Evolutionary conservation across 2,113 vertebrate genomes (phyloP).

Genomic region (Progne subis): DNA sequence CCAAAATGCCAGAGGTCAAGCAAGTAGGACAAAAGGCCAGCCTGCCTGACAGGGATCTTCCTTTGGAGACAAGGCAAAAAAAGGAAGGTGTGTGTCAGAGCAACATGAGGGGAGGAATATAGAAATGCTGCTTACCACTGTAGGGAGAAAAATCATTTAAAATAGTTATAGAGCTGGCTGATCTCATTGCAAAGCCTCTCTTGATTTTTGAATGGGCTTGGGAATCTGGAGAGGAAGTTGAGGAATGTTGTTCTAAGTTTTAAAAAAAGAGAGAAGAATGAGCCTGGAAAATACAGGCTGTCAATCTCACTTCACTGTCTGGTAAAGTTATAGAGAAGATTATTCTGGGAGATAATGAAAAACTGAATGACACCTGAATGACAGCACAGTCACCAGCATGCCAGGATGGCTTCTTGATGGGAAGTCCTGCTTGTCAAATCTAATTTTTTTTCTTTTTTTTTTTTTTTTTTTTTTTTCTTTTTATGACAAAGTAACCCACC

Average conservation of each 20-base stretch:
- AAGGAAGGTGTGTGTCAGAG: background rate
- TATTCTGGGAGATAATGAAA: background rate
- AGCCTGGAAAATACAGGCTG: background rate
- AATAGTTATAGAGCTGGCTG: background rate
- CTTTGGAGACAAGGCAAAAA: background rate
- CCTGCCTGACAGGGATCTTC: background rate
- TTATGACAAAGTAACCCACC: background rate
- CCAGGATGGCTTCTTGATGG: background rate
- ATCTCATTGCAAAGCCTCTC: background rate
- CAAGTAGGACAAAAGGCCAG: background rate
- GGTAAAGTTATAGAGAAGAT: background rate
- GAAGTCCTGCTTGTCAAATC: background rate
- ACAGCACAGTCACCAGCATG: background rate
- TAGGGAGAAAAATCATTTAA: background rate
- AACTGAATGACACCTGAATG: background rate
- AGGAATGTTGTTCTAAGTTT: background rate
- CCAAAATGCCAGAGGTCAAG: background rate
- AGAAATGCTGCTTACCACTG: background rate
- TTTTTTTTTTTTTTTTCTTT: background rate
- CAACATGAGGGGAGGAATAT: background rate
- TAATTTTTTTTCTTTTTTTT: no score
- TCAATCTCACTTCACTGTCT: background rate
- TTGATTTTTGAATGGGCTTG: background rate
- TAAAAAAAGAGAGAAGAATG: background rate
- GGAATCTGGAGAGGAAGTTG: background rate